phyloP scores from a whole-genome alignment of 2,888 invertebrate genomes.

The Sinelater perroti region DNA sequence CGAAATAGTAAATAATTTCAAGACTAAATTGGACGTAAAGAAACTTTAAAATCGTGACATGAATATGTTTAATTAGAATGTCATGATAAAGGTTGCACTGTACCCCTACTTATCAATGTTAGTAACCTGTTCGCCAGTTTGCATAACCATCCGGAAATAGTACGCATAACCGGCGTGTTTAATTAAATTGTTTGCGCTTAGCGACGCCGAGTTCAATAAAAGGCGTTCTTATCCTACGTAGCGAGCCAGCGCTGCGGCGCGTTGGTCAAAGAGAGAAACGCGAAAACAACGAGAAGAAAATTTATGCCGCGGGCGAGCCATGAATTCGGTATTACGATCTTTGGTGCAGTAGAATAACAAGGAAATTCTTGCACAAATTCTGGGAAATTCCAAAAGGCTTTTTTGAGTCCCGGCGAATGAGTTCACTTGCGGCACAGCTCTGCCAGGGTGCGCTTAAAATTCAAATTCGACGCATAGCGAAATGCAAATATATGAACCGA shows the following conservation, averaged over 20 bases:
- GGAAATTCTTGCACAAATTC: constrained; percentile 21
- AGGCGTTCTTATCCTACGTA: neutral
- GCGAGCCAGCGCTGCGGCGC: neutral
- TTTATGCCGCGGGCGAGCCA: neutral
- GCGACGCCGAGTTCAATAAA: constrained; percentile 1
- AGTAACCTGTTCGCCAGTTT: neutral
- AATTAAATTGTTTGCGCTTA: constrained; percentile 7
- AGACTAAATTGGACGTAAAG: too few species aligned
- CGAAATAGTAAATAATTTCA: too few species aligned
- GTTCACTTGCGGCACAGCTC: constrained; percentile 1
- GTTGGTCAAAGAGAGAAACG: neutral
- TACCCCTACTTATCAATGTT: too few species aligned
- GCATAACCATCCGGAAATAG: neutral
- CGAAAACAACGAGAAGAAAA: constrained; percentile 4
- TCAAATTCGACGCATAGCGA: too few species aligned
- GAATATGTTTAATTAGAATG: too few species aligned
- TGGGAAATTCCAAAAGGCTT: constrained; percentile 10
- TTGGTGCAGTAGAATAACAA: constrained; percentile 24
- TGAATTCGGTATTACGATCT: constrained; percentile 18
- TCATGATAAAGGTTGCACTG: too few species aligned
- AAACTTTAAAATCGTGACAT: too few species aligned
- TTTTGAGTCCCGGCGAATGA: constrained; percentile 4
- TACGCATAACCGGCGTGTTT: neutral
- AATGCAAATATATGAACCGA: too few species aligned
- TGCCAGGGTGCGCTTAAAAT: constrained; percentile 14